Evolutionary conservation across 1,140 invertebrate species (phyloP), one percentile per base, ranked within the genome.

Genomic region (Gryon sp.): DNA sequence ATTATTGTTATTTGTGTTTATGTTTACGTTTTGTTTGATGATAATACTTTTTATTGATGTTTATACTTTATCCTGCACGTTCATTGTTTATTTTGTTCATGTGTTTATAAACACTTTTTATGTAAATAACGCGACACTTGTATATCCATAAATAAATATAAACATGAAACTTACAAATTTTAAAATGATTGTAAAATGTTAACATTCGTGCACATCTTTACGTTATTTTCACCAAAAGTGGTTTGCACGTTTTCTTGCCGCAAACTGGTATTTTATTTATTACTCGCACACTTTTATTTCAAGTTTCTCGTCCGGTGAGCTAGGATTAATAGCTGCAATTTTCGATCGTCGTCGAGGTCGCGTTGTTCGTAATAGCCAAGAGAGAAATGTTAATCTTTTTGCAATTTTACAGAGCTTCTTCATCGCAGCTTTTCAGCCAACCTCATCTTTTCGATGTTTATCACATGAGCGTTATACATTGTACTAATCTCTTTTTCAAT

Each of bases 211-310:
- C 52, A 22, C 66, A 30, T 43, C 45, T 15, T 57, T 34, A 48
- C 12, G 40, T 57, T 65, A 65, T 59, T 65, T 66, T 24, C 22
- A 40, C 41, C 36, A 14, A 59, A 59, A 57, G 59, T 45, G 52
- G 52, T 59, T 53, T 57, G 52, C 26, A 24, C 26, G 18, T 73
- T 73, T 52, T 65, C 53, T 62, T 60, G 34, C 59, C 38, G 20
- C 46, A 66, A 66, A 75, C 70, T 60, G 60, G 70, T 75, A 57
- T 75, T 75, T 75, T 66, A 75, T 75, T 75, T 75, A 75, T 66
- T 45, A 59, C 43, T 50, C 28, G 20, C 8, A 18, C 26, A 28
- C 53, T 75, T 75, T 66, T 53, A 53, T 66, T 46, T 60, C 45
- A 50, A 11, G 14, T 66, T 66, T 66, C 62, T 66, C 70, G 60